These are phyloP conservation scores for Leucoma salicis DNA, from an alignment of 2,888 invertebrate species.

Conservation along the genomic window DNA sequence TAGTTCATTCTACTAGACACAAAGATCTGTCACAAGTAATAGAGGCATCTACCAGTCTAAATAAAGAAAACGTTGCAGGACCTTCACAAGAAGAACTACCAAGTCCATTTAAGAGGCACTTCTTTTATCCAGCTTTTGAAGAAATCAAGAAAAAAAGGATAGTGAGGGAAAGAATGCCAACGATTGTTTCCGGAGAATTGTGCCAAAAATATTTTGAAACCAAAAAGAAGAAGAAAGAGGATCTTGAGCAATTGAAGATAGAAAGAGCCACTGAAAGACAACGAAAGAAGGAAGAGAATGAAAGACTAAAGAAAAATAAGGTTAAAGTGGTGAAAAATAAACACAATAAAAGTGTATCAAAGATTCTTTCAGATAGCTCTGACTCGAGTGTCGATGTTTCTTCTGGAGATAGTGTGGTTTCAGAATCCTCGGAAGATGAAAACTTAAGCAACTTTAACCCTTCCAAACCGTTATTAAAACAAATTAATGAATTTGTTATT, in stretches of 20 bases:
- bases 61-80: slow-evolving; percentile 8
- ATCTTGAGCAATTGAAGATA: slow-evolving; percentile 2
- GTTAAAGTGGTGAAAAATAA: slow-evolving; percentile 1
- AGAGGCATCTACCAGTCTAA: slow-evolving; percentile 11
- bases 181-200: slow-evolving; percentile 10
- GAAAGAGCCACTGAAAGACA: not conserved
- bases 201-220: not conserved
- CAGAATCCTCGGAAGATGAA: not conserved
- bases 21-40: slow-evolving; percentile 1
- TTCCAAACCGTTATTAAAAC: slow-evolving; percentile 8
- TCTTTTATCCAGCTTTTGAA: slow-evolving; percentile 9
- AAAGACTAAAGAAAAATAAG: slow-evolving; percentile 1
- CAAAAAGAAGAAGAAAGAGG: slow-evolving; percentile 2
- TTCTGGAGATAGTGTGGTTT: slow-evolving; percentile 8
- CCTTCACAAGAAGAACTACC: slow-evolving; percentile 6
- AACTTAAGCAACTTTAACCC: not conserved
- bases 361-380: slow-evolving; percentile 1
- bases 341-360: slow-evolving; percentile 2
- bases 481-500: not conserved
- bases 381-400: slow-evolving; percentile 1
- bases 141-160: slow-evolving; percentile 6
- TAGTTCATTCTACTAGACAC: too few relatives aligned
- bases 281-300: slow-evolving; percentile 2
- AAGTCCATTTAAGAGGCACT: slow-evolving; percentile 8
- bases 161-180: slow-evolving; percentile 10